phyloP scores from a whole-genome alignment of 2,888 invertebrate genomes.

The Drosophila suboccidentalis region DNA sequence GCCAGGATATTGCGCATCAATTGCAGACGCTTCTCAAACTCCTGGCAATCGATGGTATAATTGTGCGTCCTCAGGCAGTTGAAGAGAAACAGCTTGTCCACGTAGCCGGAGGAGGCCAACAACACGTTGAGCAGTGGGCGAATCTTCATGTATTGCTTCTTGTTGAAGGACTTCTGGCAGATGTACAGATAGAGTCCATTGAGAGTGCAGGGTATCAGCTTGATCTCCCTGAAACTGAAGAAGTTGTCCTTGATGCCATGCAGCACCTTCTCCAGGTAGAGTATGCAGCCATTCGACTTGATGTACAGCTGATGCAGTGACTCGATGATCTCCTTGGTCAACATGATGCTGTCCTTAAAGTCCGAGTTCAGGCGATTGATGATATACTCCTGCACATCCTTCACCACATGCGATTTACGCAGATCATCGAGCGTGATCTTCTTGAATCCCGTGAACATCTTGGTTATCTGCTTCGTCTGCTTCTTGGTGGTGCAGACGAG shows the following conservation, averaged over 20 bases:
- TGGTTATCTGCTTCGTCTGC: conserved; percentile 93
- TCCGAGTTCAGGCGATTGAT: conserved; percentile 95
- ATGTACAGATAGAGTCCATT: conserved; percentile 98
- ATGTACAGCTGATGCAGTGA: conserved; percentile 97
- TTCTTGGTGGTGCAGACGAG: conserved; percentile 95
- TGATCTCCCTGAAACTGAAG: conserved; percentile 95
- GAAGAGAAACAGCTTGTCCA: conserved; percentile 93
- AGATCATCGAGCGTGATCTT: conserved; percentile 97
- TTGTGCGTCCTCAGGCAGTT: conserved; percentile 93
- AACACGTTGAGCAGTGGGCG: conserved; percentile 94
- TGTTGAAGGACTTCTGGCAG: conserved; percentile 96
- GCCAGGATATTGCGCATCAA: conserved; percentile 88
- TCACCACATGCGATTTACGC: conserved; percentile 94
- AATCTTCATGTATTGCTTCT: conserved; percentile 94
- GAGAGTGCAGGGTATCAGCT: conserved; percentile 97
- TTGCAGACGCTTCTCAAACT: conserved; percentile 92
- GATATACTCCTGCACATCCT: conserved; percentile 98
- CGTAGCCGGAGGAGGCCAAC: conserved; percentile 93
- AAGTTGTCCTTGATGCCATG: conserved; percentile 97
- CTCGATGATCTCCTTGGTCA: conserved; percentile 96
- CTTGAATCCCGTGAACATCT: conserved; percentile 94
- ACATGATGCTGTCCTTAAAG: conserved; percentile 93
- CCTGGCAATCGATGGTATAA: conserved; percentile 91
- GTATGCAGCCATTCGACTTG: conserved; percentile 97
- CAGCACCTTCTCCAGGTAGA: conserved; percentile 94